These are phyloP conservation scores for Archips xylosteana DNA, from an alignment of 2,888 invertebrate species.

Conservation along the genomic window DNA sequence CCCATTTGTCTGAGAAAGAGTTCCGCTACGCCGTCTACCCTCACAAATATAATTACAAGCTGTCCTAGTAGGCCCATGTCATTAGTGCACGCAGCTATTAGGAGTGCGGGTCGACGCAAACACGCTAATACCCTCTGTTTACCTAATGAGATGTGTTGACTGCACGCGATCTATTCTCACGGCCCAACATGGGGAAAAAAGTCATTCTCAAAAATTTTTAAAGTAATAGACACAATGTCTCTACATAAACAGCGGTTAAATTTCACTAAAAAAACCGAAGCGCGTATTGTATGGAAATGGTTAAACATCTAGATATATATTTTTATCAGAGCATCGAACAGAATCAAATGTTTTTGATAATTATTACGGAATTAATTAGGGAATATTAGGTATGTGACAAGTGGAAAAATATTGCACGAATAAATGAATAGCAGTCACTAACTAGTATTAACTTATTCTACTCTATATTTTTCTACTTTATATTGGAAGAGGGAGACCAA, in stretches of 20 bases:
- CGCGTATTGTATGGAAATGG: constrained; percentile 56
- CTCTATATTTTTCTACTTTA: too few species aligned
- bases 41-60: constrained; percentile 3
- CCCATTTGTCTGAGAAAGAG: not conserved
- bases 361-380: too few species aligned
- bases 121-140: constrained; percentile 70
- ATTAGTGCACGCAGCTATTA: constrained; percentile 41
- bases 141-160: constrained; percentile 74
- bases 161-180: constrained; percentile 80
- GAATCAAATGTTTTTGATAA: not conserved
- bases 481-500: too few species aligned
- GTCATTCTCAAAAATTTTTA: constrained; percentile 71
- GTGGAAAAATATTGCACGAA: too few species aligned
- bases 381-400: too few species aligned
- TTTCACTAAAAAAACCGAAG: constrained; percentile 64
- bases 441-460: too few species aligned
- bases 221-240: constrained; percentile 81
- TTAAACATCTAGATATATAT: constrained; percentile 11
- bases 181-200: constrained; percentile 69
- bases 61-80: constrained; percentile 13
- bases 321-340: not conserved
- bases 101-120: constrained; percentile 57
- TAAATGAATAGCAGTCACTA: too few species aligned
- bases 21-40: not conserved
- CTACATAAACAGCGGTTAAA: constrained; percentile 78